A percentile compares a stretch with the other conserved stretches of the same genome.
Evolutionary conservation across 1,140 invertebrate genomes (phyloP).

Genomic region (Leptinotarsa defecta): DNA sequence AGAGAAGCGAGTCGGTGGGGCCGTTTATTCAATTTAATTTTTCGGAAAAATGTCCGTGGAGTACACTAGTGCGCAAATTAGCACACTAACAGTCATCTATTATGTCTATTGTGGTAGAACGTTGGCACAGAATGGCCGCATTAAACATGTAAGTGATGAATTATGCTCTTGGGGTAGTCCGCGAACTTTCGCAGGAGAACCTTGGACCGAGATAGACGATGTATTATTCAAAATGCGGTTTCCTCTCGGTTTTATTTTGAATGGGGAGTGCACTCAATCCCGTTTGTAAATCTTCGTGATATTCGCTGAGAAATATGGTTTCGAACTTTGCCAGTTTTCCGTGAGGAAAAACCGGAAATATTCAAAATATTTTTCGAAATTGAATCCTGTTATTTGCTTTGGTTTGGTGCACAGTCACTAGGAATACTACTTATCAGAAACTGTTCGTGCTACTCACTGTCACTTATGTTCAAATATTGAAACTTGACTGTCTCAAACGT

Average conservation of each 20-base stretch:
- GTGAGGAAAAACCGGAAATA: too few species aligned
- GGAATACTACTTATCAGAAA: too few species aligned
- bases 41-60: conserved; percentile 25
- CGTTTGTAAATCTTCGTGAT: not conserved
- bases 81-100: conserved; percentile 37
- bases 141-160: conserved; percentile 37
- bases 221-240: conserved; percentile 8
- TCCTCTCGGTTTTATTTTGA: not conserved
- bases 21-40: conserved; percentile 37
- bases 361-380: too few species aligned
- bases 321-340: too few species aligned
- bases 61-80: conserved; percentile 33
- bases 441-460: too few species aligned
- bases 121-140: conserved; percentile 36
- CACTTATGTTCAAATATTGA: too few species aligned
- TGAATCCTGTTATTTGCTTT: too few species aligned
- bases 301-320: not conserved
- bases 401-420: too few species aligned
- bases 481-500: too few species aligned
- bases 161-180: conserved; percentile 31
- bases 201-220: conserved; percentile 1
- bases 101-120: conserved; percentile 37
- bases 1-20: conserved; percentile 1
- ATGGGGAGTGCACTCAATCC: not conserved
- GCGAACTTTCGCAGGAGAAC: not conserved